Evolutionary conservation across 2,797 vertebrate species (phyloP).

Genomic region (Balearica regulorum): DNA sequence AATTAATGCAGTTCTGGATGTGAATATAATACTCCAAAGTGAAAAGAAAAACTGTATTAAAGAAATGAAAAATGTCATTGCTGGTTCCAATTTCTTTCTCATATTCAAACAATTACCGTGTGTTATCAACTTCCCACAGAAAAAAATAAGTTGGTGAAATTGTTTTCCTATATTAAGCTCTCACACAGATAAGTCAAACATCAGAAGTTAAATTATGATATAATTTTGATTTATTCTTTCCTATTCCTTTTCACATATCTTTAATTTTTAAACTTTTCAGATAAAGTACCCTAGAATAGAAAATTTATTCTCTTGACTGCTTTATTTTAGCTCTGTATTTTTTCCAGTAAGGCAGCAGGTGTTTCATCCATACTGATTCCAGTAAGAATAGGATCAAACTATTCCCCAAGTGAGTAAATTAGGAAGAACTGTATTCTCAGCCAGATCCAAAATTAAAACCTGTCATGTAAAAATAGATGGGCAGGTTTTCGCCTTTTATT

Average conservation of each 20-base stretch:
- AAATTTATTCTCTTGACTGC: not conserved
- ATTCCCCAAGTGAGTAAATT: not conserved
- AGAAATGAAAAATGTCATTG: constrained; percentile 13
- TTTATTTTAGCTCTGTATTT: not conserved
- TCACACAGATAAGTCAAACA: not conserved
- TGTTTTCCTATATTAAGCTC: constrained; percentile 7
- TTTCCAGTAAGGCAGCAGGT: not conserved
- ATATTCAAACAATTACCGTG: not conserved
- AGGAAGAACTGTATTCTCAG: not conserved
- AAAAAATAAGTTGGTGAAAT: not conserved
- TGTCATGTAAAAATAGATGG: not conserved
- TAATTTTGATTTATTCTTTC: not conserved
- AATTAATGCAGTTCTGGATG: constrained; percentile 16
- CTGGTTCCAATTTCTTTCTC: not conserved
- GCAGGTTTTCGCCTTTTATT: not conserved
- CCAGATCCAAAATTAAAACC: not conserved
- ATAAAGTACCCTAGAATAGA: not conserved
- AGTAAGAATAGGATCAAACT: not conserved
- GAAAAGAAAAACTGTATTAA: not conserved
- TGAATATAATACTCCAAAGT: not conserved
- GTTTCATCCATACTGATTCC: not conserved
- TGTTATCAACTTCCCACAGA: not conserved
- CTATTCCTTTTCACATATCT: not conserved
- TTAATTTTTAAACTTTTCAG: not conserved
- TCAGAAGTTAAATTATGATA: not conserved